Percentiles rank a stretch among this genome's conserved stretches.
These are phyloP conservation scores for Saguinus imperator DNA, from an alignment of 2,113 vertebrate species.

Conservation along the genomic window DNA sequence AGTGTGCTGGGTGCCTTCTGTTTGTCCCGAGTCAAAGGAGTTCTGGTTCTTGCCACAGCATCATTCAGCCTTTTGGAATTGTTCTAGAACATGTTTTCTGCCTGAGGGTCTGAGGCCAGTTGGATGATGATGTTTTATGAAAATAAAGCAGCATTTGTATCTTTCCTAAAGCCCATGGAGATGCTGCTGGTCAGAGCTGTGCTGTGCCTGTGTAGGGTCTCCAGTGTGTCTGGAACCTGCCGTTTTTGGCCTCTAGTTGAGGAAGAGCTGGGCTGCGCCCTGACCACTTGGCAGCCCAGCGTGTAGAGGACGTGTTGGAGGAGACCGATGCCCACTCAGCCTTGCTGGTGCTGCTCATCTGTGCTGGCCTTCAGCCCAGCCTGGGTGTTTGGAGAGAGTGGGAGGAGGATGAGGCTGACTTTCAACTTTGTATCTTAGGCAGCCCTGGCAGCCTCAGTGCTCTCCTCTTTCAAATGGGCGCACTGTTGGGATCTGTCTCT, in stretches of 20 bases:
- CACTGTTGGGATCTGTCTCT: background rate
- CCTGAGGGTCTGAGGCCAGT: background rate
- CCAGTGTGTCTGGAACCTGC: background rate
- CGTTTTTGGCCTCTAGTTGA: background rate
- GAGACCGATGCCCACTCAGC: background rate
- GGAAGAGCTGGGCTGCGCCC: background rate
- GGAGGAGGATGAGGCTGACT: background rate
- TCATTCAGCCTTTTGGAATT: background rate
- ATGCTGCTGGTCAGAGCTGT: background rate
- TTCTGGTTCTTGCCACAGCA: background rate
- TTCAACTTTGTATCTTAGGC: background rate
- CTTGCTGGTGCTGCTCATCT: background rate
- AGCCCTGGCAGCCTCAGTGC: background rate
- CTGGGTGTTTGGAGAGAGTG: background rate
- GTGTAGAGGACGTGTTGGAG: background rate
- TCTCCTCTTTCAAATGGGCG: background rate
- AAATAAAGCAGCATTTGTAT: background rate
- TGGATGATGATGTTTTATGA: slow-evolving; percentile 1
- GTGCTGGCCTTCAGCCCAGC: background rate
- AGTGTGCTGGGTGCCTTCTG: background rate
- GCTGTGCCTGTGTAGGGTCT: background rate
- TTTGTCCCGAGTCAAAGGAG: background rate
- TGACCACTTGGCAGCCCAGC: too few species aligned
- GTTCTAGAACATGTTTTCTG: background rate
- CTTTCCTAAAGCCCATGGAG: background rate